Percentiles rank a stretch among this genome's conserved stretches.
Conservation (phyloP, 2,888 invertebrate species). For the Hybos culiciformis region DNA sequence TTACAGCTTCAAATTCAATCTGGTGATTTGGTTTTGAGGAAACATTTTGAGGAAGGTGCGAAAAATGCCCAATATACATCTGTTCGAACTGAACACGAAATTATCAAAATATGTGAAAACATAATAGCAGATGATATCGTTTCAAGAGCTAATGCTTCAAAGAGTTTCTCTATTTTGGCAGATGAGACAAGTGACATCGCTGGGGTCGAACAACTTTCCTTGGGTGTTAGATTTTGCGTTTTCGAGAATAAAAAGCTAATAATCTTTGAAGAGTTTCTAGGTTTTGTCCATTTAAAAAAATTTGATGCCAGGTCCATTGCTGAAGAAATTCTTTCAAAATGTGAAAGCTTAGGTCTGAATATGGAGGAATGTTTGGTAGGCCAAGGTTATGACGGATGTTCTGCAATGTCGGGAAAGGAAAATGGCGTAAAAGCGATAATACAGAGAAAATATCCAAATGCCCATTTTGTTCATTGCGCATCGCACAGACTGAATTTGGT, state of each 20-base stretch:
- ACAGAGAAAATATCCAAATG: slow-evolving; percentile 17
- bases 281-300: slow-evolving; percentile 18
- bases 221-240: not conserved
- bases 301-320: slow-evolving; percentile 18
- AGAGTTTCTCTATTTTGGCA: slow-evolving; percentile 18
- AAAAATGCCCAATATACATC: too few species aligned
- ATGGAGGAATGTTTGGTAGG: too few species aligned
- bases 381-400: slow-evolving; percentile 20
- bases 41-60: too few species aligned
- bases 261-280: slow-evolving; percentile 19
- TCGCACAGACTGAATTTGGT: slow-evolving; percentile 20
- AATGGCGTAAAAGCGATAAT: slow-evolving; percentile 20
- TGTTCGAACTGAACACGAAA: too few species aligned
- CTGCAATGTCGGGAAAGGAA: slow-evolving; percentile 20
- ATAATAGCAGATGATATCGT: too few species aligned
- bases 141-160: too few species aligned
- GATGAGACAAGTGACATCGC: slow-evolving; percentile 20
- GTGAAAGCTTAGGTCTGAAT: slow-evolving; percentile 13
- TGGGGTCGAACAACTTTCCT: slow-evolving; percentile 19
- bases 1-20: too few species aligned
- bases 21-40: too few species aligned
- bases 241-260: not conserved
- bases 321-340: slow-evolving; percentile 13
- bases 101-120: too few species aligned
- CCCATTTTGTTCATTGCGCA: slow-evolving; percentile 20